A percentile compares a stretch with the other conserved stretches of the same genome.
Conservation (phyloP, 2,113 vertebrate species). For the Guaruba guarouba region DNA sequence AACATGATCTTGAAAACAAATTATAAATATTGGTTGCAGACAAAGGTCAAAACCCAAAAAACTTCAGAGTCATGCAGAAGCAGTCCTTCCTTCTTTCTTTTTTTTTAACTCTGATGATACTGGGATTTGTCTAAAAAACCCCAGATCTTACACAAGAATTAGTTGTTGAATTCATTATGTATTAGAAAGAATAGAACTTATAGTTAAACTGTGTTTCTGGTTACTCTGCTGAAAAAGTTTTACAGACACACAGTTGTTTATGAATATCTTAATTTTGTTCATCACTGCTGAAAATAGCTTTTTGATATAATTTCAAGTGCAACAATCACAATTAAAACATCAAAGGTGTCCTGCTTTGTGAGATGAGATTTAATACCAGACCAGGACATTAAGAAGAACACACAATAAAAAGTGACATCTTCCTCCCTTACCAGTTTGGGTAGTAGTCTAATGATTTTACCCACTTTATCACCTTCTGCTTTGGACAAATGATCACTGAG, state of each 20-base stretch:
- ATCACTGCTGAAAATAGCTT: not conserved
- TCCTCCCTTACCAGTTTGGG: not conserved
- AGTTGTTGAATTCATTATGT: not conserved
- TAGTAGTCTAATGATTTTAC: not conserved
- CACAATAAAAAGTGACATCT: not conserved
- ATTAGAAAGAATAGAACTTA: not conserved
- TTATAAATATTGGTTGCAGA: constrained; percentile 22
- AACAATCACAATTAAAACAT: fast-evolving
- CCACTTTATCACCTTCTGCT: not conserved
- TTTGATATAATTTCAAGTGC: not conserved
- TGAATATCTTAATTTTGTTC: not conserved
- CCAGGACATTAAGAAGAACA: not conserved
- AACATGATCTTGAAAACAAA: constrained; percentile 15
- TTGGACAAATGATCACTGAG: not conserved
- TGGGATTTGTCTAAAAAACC: not conserved
- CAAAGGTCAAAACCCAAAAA: constrained; percentile 42
- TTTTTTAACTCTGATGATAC: not conserved
- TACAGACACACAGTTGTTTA: not conserved
- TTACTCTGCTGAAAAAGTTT: not conserved
- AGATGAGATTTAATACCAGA: not conserved
- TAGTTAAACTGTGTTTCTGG: not conserved
- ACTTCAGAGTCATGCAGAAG: not conserved
- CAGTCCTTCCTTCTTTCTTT: not conserved
- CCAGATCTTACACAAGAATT: not conserved
- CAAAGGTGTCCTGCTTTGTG: not conserved